Evolutionary conservation across 2,888 invertebrate genomes (phyloP), one percentile per base, ranked within the genome.

Genomic region (Monochamus alternatus): DNA sequence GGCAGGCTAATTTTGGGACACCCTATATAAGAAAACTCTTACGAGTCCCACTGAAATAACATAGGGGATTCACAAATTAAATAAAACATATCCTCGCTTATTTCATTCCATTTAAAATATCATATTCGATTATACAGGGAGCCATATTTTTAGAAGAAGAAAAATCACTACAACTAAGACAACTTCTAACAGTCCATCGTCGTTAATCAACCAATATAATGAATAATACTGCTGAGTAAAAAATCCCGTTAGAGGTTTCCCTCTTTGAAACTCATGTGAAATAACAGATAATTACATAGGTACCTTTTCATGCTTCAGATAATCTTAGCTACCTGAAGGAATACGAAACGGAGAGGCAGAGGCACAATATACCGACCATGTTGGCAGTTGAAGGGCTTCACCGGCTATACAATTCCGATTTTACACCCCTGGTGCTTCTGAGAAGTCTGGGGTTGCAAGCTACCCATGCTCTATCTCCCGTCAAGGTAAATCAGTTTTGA

Each of bases 311-410:
- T 67, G 5, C 38, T 38, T 44, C 87, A 94, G 96, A 94, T 7
- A 92, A 94, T 81, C 87, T 93, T 32, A 89, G 90, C 22, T 93
- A 95, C 90, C 90, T 99, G 75, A 89, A 92, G 72, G 92, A 94
- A 81, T 99, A 98, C 87, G 98, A 99, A 89, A 94, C 94, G 3
- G 88, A 91, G 65, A 91, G 98, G 14, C 96, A 98, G 87, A 90
- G 94, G 31, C 94, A 96, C 86, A 98, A 98, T 88, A 91, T 98
- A 32, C 97, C 98, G 0, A 95, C 96, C 0, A 95, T 98, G 93
- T 88, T 96, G 12, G 94, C 95, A 0, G 93, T 98, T 3, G 98
- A 99, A 88, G 94, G 94, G 5, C 89, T 99, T 63, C 95, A 98
- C 85, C 91, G 95, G 63, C 90, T 99, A 7, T 98, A 98, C 88